phyloP scores from a whole-genome alignment of 1,140 invertebrate species.

The Drosophila varians region DNA sequence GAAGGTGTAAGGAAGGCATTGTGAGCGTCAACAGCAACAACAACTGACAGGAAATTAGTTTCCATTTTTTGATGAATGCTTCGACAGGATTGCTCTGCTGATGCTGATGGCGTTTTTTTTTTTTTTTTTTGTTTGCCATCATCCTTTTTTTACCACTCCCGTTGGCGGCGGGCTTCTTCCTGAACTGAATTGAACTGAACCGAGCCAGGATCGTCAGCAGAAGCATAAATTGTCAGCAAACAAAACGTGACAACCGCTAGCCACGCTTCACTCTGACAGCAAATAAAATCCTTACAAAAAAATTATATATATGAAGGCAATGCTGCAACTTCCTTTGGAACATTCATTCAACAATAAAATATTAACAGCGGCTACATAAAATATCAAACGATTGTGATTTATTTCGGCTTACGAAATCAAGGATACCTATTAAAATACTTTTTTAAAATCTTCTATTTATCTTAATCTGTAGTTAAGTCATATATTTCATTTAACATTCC shows the following conservation, averaged over 20 bases:
- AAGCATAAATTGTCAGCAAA: constrained; percentile 73
- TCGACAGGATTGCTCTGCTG: constrained; percentile 76
- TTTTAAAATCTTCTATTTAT: background rate
- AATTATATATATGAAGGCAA: constrained; percentile 36
- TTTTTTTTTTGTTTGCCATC: no score
- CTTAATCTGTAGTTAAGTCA: background rate
- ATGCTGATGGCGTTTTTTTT: constrained; percentile 53
- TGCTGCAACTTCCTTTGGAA: constrained; percentile 71
- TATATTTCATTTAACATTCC: background rate
- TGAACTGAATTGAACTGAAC: constrained; percentile 9
- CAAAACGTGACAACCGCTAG: constrained; percentile 78
- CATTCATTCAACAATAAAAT: constrained; percentile 75
- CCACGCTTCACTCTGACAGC: constrained; percentile 66
- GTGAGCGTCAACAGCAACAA: constrained; percentile 70
- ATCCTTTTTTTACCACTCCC: constrained; percentile 7
- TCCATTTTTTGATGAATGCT: constrained; percentile 83
- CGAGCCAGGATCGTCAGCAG: constrained; percentile 64
- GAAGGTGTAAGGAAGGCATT: constrained; percentile 76
- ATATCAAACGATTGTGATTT: constrained; percentile 35
- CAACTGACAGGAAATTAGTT: constrained; percentile 83
- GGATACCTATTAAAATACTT: constrained; percentile 7
- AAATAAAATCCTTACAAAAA: constrained; percentile 10
- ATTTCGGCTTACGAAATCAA: constrained; percentile 3
- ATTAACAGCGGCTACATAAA: constrained; percentile 71
- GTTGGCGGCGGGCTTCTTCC: constrained; percentile 34